Conservation (phyloP, 2,113 vertebrate species). For the Aspiorhynchus laticeps region DNA sequence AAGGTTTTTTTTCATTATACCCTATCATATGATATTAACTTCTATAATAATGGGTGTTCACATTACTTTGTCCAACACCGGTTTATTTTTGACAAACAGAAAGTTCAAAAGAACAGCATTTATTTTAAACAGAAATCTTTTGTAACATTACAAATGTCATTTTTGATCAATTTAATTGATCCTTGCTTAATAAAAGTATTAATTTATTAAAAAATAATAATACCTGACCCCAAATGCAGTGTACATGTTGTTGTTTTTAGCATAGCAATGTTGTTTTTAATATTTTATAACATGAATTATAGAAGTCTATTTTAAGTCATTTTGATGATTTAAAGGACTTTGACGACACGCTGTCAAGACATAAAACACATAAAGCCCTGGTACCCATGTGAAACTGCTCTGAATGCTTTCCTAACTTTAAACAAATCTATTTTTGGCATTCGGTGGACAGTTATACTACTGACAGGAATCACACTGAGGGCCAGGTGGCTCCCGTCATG, state of each 20-base stretch:
- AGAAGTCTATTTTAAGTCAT: not conserved
- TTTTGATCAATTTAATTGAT: no score
- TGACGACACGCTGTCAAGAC: not conserved
- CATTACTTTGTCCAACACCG: no score
- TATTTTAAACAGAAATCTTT: no score
- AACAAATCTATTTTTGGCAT: conserved; percentile 44
- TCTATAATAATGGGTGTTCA: no score
- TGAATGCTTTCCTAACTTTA: conserved; percentile 5
- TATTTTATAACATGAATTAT: not conserved
- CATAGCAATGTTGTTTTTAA: not conserved
- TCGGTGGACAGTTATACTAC: not conserved
- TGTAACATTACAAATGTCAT: no score
- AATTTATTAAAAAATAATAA: no score
- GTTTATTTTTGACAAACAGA: no score
- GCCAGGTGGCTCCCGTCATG: conserved; percentile 26
- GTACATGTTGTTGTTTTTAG: not conserved
- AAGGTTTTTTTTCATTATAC: no score
- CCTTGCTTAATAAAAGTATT: no score
- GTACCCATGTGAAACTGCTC: not conserved
- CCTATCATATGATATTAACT: no score
- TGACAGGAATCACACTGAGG: conserved; percentile 5
- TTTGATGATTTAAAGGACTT: conserved; percentile 10
- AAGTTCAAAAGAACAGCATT: no score
- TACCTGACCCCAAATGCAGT: not conserved
- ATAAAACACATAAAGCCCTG: conserved; percentile 14